These are phyloP conservation scores for Luperina testacea DNA, from an alignment of 2,888 invertebrate species.

Conservation along the genomic window DNA sequence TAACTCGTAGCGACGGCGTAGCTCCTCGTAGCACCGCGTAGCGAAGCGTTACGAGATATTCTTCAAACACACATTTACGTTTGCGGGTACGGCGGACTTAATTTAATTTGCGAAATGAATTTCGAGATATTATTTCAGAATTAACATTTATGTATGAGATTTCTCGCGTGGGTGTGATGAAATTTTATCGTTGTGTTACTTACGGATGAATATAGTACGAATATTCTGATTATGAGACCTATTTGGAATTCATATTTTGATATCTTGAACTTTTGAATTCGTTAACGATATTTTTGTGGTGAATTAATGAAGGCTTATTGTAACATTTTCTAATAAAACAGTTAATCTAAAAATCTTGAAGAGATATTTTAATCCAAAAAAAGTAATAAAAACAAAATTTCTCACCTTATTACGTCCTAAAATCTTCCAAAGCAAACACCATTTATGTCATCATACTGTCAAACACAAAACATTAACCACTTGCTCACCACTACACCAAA, in stretches of 20 bases:
- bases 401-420: slow-evolving; percentile 61
- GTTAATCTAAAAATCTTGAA: neutral
- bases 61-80: slow-evolving; percentile 65
- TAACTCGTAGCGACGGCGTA: slow-evolving; percentile 64
- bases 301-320: neutral
- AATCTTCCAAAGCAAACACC: slow-evolving; percentile 53
- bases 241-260: slow-evolving; percentile 5
- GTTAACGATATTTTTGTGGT: accelerated
- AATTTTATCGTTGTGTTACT: slow-evolving; percentile 27
- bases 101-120: slow-evolving; percentile 61
- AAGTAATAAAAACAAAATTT: neutral
- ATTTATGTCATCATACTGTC: slow-evolving; percentile 69
- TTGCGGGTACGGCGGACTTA: slow-evolving; percentile 52
- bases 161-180: slow-evolving; percentile 28
- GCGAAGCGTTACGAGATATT: slow-evolving; percentile 65
- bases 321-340: neutral
- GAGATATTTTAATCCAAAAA: neutral
- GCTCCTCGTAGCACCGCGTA: slow-evolving; percentile 58
- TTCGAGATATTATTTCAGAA: slow-evolving; percentile 48
- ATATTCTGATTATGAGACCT: neutral
- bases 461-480: slow-evolving; percentile 73
- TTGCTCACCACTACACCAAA: slow-evolving; percentile 74
- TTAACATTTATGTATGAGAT: slow-evolving; percentile 47
- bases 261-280: neutral
- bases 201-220: slow-evolving; percentile 11